These are phyloP conservation scores for Ceratosolen fusciceps DNA, from an alignment of 1,140 invertebrate species.

Conservation along the genomic window DNA sequence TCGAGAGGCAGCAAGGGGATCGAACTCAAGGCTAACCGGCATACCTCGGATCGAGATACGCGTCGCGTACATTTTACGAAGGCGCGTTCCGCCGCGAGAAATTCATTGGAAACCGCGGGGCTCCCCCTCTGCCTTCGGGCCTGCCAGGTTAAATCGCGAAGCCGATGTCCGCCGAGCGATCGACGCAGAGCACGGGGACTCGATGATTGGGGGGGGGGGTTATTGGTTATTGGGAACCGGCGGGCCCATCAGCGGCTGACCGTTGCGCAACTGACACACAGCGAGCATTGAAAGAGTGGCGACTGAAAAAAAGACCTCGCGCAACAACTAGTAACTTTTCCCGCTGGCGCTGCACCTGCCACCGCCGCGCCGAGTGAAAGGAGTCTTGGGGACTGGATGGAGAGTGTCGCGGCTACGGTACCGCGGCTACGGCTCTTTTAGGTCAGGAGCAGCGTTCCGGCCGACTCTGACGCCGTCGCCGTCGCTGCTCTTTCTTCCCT, in stretches of 20 bases:
- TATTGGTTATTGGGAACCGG: too few relatives aligned
- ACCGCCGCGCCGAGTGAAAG: constrained; percentile 55
- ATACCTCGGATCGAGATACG: constrained; percentile 46
- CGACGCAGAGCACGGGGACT: background rate
- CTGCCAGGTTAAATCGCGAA: too few relatives aligned
- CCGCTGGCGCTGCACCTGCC: constrained; percentile 54
- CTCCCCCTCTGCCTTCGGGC: too few relatives aligned
- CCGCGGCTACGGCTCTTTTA: background rate
- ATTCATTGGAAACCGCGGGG: constrained; percentile 28
- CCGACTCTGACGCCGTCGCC: too few relatives aligned
- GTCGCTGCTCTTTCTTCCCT: too few relatives aligned
- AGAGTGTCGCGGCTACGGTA: background rate
- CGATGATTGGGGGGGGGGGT: too few relatives aligned
- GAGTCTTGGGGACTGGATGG: too few relatives aligned
- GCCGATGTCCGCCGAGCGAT: too few relatives aligned
- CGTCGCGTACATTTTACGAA: constrained; percentile 12
- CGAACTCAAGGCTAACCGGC: constrained; percentile 69
- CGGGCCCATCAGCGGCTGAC: too few relatives aligned
- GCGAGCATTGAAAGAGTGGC: constrained; percentile 8
- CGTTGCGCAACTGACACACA: background rate
- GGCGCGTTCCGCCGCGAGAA: constrained; percentile 12
- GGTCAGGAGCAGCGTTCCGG: background rate
- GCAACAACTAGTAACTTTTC: constrained; percentile 50
- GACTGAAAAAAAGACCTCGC: constrained; percentile 10
- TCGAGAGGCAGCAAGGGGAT: constrained; percentile 54